These are phyloP conservation scores for Erinaceus europaeus DNA, from an alignment of 2,113 vertebrate species.

Conservation along the genomic window DNA sequence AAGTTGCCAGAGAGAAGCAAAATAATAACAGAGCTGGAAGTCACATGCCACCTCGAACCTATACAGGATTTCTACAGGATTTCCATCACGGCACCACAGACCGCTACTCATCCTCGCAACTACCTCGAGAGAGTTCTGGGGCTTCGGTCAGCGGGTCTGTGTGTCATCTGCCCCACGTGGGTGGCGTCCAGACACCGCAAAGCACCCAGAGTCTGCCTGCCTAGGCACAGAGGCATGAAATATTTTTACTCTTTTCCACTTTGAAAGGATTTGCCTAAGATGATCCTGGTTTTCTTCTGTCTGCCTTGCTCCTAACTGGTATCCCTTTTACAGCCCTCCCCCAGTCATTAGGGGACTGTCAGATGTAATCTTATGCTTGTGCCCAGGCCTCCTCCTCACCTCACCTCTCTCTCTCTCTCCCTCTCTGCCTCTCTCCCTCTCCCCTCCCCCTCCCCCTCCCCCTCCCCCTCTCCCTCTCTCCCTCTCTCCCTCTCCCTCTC, in stretches of 20 bases:
- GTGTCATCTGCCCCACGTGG: no score
- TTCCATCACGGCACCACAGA: no score
- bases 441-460: not conserved
- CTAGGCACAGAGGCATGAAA: not conserved
- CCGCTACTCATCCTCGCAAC: no score
- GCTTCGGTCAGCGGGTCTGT: no score
- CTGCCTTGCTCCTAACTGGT: not conserved
- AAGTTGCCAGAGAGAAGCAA: not conserved
- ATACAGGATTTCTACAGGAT: not conserved
- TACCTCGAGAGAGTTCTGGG: no score
- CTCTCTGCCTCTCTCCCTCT: not conserved
- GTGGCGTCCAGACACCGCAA: no score
- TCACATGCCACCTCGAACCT: not conserved
- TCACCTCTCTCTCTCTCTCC: not conserved
- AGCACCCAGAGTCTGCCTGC: not conserved
- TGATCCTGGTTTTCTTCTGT: slow-evolving; percentile 3
- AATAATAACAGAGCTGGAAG: not conserved
- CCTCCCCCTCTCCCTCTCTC: not conserved
- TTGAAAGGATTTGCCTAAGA: slow-evolving; percentile 52
- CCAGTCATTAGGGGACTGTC: slow-evolving; percentile 5
- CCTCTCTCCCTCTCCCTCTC: not conserved
- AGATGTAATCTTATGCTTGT: slow-evolving; percentile 20
- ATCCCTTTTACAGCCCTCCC: slow-evolving; percentile 21
- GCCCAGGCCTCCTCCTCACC: no score
- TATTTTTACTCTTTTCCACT: slow-evolving; percentile 10